Conservation (phyloP, 2,797 vertebrate species). For the Falco biarmicus region DNA sequence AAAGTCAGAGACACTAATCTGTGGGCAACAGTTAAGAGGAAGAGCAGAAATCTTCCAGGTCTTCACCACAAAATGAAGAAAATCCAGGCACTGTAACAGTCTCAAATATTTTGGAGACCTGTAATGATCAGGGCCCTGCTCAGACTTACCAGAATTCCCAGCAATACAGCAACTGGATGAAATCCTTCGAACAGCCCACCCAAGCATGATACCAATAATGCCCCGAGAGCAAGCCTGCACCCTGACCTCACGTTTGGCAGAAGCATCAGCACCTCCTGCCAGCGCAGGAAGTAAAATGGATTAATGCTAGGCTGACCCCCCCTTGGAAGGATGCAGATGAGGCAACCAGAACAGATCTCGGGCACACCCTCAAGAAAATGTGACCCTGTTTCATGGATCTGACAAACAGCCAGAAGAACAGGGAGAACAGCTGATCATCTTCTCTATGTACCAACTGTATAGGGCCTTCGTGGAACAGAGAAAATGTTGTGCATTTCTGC, state of each 20-base stretch:
- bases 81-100: background rate
- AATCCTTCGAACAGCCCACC: background rate
- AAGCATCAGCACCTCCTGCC: background rate
- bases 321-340: background rate
- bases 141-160: background rate
- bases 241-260: background rate
- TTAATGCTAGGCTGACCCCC: background rate
- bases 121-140: background rate
- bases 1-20: constrained; percentile 6
- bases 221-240: background rate
- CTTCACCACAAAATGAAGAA: background rate
- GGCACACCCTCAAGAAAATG: background rate
- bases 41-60: background rate
- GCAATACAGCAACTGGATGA: background rate
- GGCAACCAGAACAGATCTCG: background rate
- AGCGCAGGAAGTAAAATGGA: background rate
- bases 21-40: background rate
- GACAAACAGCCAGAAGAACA: background rate
- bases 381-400: background rate
- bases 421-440: background rate
- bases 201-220: background rate
- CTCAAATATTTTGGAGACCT: background rate
- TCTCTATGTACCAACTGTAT: background rate
- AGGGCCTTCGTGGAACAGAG: background rate
- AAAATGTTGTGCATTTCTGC: background rate